Percentiles rank a stretch among this genome's conserved stretches.
Conservation (phyloP, 2,797 vertebrate species). For the Helostoma temminkii region DNA sequence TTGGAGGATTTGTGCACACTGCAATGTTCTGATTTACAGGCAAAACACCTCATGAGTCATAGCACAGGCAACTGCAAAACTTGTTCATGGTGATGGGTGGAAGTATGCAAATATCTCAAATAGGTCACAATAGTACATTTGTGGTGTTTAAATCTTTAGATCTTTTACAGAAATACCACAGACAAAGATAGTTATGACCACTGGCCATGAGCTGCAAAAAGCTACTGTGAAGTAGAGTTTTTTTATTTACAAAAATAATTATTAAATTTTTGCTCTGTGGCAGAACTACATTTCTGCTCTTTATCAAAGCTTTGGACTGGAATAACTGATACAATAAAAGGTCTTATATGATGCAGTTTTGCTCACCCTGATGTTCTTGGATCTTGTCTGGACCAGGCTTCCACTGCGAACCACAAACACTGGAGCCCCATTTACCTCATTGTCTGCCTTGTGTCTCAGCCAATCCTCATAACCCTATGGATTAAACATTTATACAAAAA, state of each 20-base stretch:
- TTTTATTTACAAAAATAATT: not conserved
- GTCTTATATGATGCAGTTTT: not conserved
- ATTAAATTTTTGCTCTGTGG: not conserved
- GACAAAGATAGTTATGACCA: not conserved
- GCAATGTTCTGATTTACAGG: constrained; percentile 1
- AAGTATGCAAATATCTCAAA: no score
- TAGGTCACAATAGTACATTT: no score
- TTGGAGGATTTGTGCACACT: not conserved
- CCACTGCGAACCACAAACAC: constrained; percentile 98
- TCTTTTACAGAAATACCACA: no score
- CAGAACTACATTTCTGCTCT: not conserved
- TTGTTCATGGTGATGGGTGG: no score
- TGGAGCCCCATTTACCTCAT: constrained; percentile 97
- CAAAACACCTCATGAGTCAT: constrained; percentile 12
- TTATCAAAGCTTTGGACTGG: not conserved
- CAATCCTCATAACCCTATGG: constrained; percentile 96
- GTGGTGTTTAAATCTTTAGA: no score
- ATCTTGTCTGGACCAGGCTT: constrained; percentile 97
- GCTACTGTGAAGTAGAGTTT: not conserved
- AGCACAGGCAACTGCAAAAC: no score
- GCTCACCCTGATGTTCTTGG: constrained; percentile 96
- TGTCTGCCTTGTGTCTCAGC: constrained; percentile 98
- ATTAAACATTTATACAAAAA: not conserved
- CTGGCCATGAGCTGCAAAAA: constrained; percentile 8
- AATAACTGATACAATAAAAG: not conserved